Evolutionary conservation across 2,888 invertebrate species (phyloP).

Genomic region (Rotaria sp.): DNA sequence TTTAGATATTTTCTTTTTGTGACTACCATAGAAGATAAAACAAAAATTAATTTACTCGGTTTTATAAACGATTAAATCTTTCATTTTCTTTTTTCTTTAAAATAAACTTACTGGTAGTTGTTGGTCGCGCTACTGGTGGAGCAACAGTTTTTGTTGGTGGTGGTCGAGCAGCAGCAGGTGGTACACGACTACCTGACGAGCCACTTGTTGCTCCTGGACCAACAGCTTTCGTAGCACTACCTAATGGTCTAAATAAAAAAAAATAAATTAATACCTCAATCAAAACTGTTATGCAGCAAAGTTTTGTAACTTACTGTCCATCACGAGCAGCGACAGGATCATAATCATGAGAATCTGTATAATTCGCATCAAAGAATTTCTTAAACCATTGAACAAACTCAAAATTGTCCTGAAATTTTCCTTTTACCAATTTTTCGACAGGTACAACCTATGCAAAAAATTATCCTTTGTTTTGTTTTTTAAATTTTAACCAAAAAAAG

Average conservation of each 20-base stretch:
- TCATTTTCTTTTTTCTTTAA: too few species aligned
- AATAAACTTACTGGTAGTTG: background rate
- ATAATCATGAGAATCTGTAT: conserved; percentile 86
- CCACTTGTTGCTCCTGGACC: conserved; percentile 20
- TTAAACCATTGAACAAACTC: conserved; percentile 99
- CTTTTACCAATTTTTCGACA: conserved; percentile 96
- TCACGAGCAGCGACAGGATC: conserved; percentile 81
- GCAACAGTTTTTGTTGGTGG: background rate
- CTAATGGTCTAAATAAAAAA: background rate
- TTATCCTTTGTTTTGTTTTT: background rate
- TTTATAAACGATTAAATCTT: too few species aligned
- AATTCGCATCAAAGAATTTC: conserved; percentile 99
- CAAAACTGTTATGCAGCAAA: too few species aligned
- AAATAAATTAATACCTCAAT: too few species aligned
- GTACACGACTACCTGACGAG: conserved; percentile 24
- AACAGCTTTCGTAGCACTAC: conserved; percentile 34
- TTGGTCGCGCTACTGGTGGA: background rate
- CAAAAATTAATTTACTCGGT: too few species aligned
- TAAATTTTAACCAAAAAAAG: background rate
- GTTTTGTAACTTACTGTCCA: conserved; percentile 42
- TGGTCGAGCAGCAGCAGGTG: background rate
- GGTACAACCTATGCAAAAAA: conserved; percentile 78
- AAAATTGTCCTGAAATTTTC: conserved; percentile 99
- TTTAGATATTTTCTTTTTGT: too few species aligned
- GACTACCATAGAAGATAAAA: too few species aligned